Evolutionary conservation across 2,113 vertebrate species (phyloP).

Genomic region (Gorsachius goisagi): DNA sequence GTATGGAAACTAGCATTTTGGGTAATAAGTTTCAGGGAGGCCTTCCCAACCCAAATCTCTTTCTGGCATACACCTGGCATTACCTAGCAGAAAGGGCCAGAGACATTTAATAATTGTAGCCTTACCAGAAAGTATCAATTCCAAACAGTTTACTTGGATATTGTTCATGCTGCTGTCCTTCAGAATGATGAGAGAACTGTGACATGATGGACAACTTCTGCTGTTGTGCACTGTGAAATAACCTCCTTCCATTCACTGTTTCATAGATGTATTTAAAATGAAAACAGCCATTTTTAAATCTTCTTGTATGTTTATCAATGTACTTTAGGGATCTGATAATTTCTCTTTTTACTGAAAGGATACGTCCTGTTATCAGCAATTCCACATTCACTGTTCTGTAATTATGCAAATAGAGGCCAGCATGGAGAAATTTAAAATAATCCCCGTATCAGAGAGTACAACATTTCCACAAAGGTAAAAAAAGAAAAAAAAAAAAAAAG

Average conservation of each 20-base stretch:
- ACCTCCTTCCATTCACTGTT: not conserved
- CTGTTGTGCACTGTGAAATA: not conserved
- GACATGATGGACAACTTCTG: not conserved
- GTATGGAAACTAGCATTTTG: not conserved
- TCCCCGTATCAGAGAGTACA: not conserved
- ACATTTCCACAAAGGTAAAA: not conserved
- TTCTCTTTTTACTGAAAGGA: not conserved
- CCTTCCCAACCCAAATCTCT: not conserved
- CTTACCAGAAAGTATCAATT: not conserved
- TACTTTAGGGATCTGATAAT: not conserved
- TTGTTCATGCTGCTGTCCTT: not conserved
- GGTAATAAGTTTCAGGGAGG: not conserved
- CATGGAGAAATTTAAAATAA: not conserved
- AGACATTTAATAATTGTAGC: not conserved
- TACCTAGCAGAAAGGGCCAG: not conserved
- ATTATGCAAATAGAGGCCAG: not conserved
- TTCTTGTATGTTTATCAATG: not conserved
- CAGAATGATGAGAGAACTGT: not conserved
- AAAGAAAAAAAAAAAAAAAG: not conserved
- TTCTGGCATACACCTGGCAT: not conserved
- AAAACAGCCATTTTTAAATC: not conserved
- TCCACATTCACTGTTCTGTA: not conserved
- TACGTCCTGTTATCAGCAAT: not conserved
- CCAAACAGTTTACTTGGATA: not conserved
- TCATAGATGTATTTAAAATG: not conserved